A percentile compares a stretch with the other conserved stretches of the same genome.
phyloP scores from a whole-genome alignment of 2,113 vertebrate genomes.

The Sciurus niger region DNA sequence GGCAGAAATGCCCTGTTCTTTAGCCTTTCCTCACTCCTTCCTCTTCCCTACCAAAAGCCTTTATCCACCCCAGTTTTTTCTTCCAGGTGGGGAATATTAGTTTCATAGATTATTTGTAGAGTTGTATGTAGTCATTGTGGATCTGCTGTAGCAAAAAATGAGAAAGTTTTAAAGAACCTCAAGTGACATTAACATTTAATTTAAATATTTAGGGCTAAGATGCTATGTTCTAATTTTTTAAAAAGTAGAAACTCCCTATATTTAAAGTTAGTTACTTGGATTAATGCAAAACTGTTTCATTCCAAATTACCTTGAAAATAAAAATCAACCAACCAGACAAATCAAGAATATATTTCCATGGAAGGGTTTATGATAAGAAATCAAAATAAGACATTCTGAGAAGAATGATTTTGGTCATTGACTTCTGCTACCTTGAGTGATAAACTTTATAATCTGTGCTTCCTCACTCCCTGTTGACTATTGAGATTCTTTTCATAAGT shows the following conservation, averaged over 20 bases:
- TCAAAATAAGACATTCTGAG: neutral
- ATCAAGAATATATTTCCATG: neutral
- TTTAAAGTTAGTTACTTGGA: neutral
- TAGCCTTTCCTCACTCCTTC: neutral
- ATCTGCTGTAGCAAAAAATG: neutral
- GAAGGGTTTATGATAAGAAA: neutral
- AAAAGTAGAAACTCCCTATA: neutral
- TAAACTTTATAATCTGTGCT: neutral
- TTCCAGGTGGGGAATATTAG: neutral
- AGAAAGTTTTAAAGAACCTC: neutral
- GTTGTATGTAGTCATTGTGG: neutral
- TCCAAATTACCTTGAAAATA: slow-evolving; percentile 4
- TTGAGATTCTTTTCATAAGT: neutral
- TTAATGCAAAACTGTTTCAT: neutral
- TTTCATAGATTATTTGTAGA: neutral
- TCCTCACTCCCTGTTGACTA: neutral
- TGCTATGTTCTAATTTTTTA: neutral
- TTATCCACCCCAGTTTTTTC: neutral
- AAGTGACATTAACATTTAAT: neutral
- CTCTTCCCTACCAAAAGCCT: neutral
- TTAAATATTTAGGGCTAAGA: neutral
- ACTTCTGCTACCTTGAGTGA: neutral
- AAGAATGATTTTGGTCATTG: neutral
- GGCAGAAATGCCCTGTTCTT: neutral
- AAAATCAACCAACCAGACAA: neutral